A percentile compares a stretch with the other conserved stretches of the same genome.
phyloP scores from a whole-genome alignment of 1,140 invertebrate species.

The Bursaphelenchus mucronatus region DNA sequence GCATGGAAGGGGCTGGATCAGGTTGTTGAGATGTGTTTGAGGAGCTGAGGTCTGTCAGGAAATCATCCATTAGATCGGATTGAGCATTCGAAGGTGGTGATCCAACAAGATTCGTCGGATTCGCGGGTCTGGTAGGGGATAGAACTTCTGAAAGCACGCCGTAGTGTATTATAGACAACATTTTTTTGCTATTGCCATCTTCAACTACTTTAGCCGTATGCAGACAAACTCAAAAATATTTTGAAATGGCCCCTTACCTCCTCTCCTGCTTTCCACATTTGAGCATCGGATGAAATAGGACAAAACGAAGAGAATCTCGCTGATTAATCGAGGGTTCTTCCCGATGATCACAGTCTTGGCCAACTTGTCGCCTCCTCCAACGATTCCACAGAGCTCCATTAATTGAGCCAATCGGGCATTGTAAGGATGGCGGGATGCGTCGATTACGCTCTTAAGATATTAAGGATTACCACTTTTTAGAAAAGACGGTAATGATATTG shows the following conservation, averaged over 20 bases:
- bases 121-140: neutral
- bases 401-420: constrained; percentile 39
- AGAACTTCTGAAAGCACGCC: constrained; percentile 27
- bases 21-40: no score
- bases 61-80: no score
- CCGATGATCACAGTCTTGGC: constrained; percentile 42
- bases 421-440: constrained; percentile 30
- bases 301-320: constrained; percentile 32
- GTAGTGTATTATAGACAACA: no score
- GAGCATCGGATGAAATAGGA: constrained; percentile 45
- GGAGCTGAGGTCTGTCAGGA: no score
- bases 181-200: no score
- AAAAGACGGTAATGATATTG: neutral
- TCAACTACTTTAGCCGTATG: no score
- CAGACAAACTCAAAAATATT: no score
- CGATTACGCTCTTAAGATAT: constrained; percentile 31
- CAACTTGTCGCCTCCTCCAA: constrained; percentile 17
- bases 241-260: neutral
- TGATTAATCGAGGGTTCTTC: constrained; percentile 28
- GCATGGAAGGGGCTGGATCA: no score
- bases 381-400: constrained; percentile 33
- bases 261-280: constrained; percentile 31
- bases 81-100: neutral
- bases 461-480: neutral
- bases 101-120: constrained; percentile 16